Evolutionary conservation across 1,140 invertebrate genomes (phyloP).

Genomic region (Arion vulgaris): DNA sequence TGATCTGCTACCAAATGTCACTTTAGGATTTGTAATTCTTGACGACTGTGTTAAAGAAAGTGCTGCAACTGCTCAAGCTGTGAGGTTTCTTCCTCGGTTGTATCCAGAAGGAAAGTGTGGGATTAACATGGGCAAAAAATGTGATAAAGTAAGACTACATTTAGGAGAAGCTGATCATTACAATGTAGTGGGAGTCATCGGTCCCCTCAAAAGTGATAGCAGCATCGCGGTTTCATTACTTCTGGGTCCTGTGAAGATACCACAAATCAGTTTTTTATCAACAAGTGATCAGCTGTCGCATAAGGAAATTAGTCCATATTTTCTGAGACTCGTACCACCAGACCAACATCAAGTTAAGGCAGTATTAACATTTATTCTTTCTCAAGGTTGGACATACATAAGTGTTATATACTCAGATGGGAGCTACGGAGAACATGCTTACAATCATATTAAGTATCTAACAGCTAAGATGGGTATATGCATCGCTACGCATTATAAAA

Average conservation of each 20-base stretch:
- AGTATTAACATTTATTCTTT: constrained; percentile 79
- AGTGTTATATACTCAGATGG: constrained; percentile 15
- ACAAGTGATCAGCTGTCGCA: constrained; percentile 44
- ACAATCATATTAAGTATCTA: not conserved
- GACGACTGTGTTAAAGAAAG: constrained; percentile 32
- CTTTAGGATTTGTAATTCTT: constrained; percentile 12
- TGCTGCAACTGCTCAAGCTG: constrained; percentile 12
- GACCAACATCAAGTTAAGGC: constrained; percentile 79
- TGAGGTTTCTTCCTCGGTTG: constrained; percentile 72
- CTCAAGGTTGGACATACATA: constrained; percentile 69
- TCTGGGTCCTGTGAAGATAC: constrained; percentile 79
- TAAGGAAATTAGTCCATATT: constrained; percentile 43
- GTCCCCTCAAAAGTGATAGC: constrained; percentile 12
- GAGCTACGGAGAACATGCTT: constrained; percentile 31
- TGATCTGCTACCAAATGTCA: constrained; percentile 6
- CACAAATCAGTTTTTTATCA: constrained; percentile 71
- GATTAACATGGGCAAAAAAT: not conserved
- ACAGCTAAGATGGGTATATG: not conserved
- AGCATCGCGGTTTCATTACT: constrained; percentile 74
- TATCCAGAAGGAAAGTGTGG: constrained; percentile 60
- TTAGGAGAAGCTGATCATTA: constrained; percentile 6
- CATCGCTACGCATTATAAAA: constrained; percentile 76
- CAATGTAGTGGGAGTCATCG: constrained; percentile 31
- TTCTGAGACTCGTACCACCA: constrained; percentile 45
- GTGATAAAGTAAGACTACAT: not conserved